Percentiles rank a stretch among this genome's conserved stretches.
Evolutionary conservation across 1,140 invertebrate genomes (phyloP).

Genomic region (Zaprionus camerounensis): DNA sequence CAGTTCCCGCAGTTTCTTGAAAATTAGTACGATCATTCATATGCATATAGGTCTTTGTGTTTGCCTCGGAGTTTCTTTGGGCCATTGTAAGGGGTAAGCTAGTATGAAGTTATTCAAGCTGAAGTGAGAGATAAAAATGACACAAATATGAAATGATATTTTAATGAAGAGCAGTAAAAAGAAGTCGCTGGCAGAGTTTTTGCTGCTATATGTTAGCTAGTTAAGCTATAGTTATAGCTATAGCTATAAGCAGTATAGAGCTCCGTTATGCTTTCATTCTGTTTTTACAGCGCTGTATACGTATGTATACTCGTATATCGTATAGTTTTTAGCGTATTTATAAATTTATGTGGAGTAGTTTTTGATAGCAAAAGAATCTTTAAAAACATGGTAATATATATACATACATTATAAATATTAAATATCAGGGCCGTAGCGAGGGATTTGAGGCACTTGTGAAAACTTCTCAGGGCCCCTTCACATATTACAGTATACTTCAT

Average conservation of each 20-base stretch:
- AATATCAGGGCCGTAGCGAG: too few relatives aligned
- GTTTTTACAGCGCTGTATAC: background rate
- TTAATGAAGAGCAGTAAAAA: constrained; percentile 2
- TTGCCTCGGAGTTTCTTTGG: background rate
- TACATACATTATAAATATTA: background rate
- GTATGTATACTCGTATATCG: too few relatives aligned
- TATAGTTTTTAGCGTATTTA: background rate
- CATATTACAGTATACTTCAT: too few relatives aligned
- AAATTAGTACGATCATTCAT: constrained; percentile 26
- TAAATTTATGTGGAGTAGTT: background rate
- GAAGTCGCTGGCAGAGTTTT: background rate
- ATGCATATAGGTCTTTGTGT: constrained; percentile 39
- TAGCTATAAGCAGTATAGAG: background rate
- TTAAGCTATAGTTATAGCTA: background rate
- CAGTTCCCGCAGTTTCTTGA: constrained; percentile 59
- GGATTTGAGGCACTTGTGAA: too few relatives aligned
- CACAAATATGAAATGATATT: constrained; percentile 18
- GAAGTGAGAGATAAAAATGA: constrained; percentile 7
- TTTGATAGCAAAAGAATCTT: background rate
- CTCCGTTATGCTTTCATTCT: background rate
- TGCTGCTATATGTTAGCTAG: too few relatives aligned
- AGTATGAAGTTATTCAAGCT: constrained; percentile 36
- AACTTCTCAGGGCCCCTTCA: too few relatives aligned
- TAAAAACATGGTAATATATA: background rate
- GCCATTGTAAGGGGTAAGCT: background rate